Base-by-base conservation (phyloP, 2,113 vertebrate species). In the Gymnogyps californianus region DNA sequence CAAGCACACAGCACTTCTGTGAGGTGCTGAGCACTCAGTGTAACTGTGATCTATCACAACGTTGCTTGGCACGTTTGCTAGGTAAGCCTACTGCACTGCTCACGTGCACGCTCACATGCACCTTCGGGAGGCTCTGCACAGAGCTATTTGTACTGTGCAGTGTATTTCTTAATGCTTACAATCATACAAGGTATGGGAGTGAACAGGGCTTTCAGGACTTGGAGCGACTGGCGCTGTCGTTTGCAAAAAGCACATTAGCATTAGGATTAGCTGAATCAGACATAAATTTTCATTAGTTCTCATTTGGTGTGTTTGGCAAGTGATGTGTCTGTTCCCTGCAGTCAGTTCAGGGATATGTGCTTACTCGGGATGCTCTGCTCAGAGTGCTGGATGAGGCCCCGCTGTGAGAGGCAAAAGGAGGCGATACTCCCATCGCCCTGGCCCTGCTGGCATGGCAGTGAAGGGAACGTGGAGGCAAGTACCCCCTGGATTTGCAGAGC, bases 221-320 rank as follows among this genome's bases (percentile, higher is more conserved):
- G 28, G 32, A 24, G 36, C 0, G 2, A 29, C 24, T 5, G 16
- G 26, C 2, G 1, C 38, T 52, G 58, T 32, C 12, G 4, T 34
- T 52, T 65, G 44, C 44, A 66, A 24, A 61, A 67, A 36, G 26
- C 54, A 46, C 5, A 1, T 14, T 18, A 44, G 52, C n/a, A 7
- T 24, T 21, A 24, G 66, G 28, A 38, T 52, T 34, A 29, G 46
- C 20, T 31, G 52, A 28, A 46, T 11, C 36, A 42, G 75, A 20
- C 52, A 25, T 31, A 6, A 16, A 6, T 47, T 36, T 49, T 38
- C 59, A 1, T 38, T 24, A 38, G 32, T 47, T 66, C 29, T 25
- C 42, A 19, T 13, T 14, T 21, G 36, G 57, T 32, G 40, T 46
- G 51, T 26, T 32, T 46, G 21, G 38, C 5, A 17, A 46, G 52